Base-by-base conservation (phyloP, 1,140 invertebrate genomes). In the Heliconius melpomene region DNA sequence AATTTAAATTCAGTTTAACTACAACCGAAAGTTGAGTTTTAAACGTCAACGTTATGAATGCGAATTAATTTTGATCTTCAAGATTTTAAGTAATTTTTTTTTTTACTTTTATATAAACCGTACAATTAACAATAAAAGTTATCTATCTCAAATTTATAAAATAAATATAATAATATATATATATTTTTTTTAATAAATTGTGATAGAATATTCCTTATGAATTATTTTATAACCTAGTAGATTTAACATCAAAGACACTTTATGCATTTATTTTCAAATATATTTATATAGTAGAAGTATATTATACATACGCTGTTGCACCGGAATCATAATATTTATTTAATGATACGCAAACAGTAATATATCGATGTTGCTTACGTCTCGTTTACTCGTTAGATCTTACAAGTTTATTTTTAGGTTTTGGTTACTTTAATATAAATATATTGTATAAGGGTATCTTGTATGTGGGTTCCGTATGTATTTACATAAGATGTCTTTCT, bases 271-370 rank as follows among this genome's bases (percentile, higher is more conserved):
- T 60, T 60, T 60, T 23, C 9, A 60, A 60, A 60, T 60, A 60
- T 60, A 26, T 60, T 23, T 60, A 60, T 60, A 23, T 23, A 52
- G 18, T 52, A 60, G n/a, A 20, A 52, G 18, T 52, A 60, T 9
- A 20, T 23, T 9, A 20, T 23, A 26, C n/a, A 23, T 57, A n/a
- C 1, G 54, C 7, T 60, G 54, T 60, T 60, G n/a, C 54, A 40
- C 71, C 60, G 60, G 13, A 57, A 71, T 52, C 38, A 80, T 76
- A 80, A 80, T 76, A 76, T 80, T 80, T 80, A 72, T 76, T 80
- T 57, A 80, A 72, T 23, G 76, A 77, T 77, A 77, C 20, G n/a
- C 23, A 60, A 60, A 23, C 54, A 23, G 54, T 52, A 52, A 60
- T 60, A 26, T 60, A 60, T 60, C 54, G 54, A 8, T 23, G 8